phyloP scores from a whole-genome alignment of 2,888 invertebrate species.

The Macrosiphum euphorbiae region DNA sequence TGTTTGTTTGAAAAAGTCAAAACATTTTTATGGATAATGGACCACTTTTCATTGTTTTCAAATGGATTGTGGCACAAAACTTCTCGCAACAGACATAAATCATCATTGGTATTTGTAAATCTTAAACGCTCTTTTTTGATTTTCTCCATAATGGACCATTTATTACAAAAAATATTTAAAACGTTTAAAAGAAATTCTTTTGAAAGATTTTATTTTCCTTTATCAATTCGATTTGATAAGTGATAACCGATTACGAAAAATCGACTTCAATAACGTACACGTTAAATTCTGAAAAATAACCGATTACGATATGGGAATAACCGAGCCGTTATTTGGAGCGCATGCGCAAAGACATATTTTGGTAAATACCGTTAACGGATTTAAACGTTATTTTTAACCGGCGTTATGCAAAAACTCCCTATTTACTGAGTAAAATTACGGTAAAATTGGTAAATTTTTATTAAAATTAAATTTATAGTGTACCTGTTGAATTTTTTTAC shows the following conservation, averaged over 20 bases:
- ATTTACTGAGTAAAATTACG: no score
- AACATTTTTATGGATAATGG: neutral
- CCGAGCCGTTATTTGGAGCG: no score
- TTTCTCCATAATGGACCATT: neutral
- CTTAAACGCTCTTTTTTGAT: slow-evolving; percentile 1
- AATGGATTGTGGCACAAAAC: neutral
- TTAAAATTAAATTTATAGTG: no score
- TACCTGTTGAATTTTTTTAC: no score
- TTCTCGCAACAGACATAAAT: neutral
- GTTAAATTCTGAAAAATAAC: neutral
- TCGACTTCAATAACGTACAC: neutral
- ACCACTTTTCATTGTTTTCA: neutral
- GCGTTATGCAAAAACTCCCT: no score
- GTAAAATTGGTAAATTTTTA: no score
- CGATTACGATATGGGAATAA: no score
- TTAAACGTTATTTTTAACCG: no score
- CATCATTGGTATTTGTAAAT: neutral
- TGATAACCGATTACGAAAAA: neutral
- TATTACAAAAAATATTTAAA: neutral
- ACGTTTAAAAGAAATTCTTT: neutral
- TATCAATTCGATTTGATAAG: neutral
- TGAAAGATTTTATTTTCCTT: neutral
- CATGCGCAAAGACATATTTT: no score
- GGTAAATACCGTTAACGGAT: no score
- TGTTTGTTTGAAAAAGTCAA: neutral